These are phyloP conservation scores for Leptonema lineaticorne DNA, from an alignment of 1,140 invertebrate species.

Conservation along the genomic window DNA sequence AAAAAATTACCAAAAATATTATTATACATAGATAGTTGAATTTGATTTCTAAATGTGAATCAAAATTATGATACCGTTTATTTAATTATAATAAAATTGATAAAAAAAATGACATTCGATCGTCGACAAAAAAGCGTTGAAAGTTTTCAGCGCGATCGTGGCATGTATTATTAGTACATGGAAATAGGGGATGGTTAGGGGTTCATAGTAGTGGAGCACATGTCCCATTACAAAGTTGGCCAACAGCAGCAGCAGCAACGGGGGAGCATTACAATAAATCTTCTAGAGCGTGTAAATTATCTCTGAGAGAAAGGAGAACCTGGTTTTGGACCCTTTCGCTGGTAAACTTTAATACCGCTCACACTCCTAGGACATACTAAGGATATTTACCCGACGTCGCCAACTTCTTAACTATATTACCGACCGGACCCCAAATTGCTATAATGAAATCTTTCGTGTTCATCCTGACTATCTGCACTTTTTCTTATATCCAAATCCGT, in stretches of 20 bases:
- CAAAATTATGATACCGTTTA: too few relatives aligned
- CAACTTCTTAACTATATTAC: conserved; percentile 19
- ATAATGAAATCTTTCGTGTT: conserved; percentile 12
- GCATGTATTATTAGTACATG: too few relatives aligned
- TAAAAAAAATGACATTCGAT: too few relatives aligned
- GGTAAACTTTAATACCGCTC: conserved; percentile 10
- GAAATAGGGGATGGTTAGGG: too few relatives aligned
- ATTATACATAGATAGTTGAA: too few relatives aligned
- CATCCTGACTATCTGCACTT: too few relatives aligned
- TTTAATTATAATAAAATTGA: too few relatives aligned
- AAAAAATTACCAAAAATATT: too few relatives aligned
- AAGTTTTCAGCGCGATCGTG: too few relatives aligned
- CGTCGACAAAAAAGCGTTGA: too few relatives aligned
- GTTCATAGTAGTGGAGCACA: not conserved
- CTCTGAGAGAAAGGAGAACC: not conserved
- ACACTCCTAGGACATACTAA: not conserved
- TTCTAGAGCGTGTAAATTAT: conserved; percentile 6
- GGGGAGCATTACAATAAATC: conserved; percentile 7
- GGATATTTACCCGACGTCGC: conserved; percentile 1
- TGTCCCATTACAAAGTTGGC: conserved; percentile 6
- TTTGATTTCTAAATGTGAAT: too few relatives aligned
- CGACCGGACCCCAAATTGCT: conserved; percentile 18
- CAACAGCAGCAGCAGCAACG: not conserved
- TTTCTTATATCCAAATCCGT: too few relatives aligned
- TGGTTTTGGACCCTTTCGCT: not conserved